Base-by-base conservation (phyloP, 2,113 vertebrate genomes). In the Piaya cayana region DNA sequence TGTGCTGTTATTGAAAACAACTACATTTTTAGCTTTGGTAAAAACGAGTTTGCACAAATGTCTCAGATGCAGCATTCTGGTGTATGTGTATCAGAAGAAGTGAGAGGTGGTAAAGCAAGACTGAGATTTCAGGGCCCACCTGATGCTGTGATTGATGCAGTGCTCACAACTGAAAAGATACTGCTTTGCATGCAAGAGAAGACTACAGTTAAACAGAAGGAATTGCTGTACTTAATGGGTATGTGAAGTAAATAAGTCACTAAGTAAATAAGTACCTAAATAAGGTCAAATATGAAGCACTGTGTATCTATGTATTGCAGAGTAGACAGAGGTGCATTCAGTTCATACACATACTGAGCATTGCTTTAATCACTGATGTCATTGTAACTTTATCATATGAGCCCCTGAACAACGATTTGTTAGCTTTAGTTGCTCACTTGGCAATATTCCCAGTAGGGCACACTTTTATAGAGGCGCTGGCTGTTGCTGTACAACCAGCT, bases 1-100 rank as follows among this genome's bases (percentile, higher is more conserved):
- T 1, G 0, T 76, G 88, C 93, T 55, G 1, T 26, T 36, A 98
- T 99, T 93, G 60, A 68, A 69, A 98, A 99, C 93, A 99, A 98
- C 88, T 98, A 96, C 77, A 96, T 99, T 83, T 95, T 97, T 78
- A 97, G 97, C 92, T 88, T 99, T 0, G 97, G 98, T 20, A 97
- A 96, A 69, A 21, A 76, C 1, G 96, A 99, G 32, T 96, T 98
- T 47, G 72, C 67, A 62, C 47, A 82, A 36, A 95, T 99, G 5
- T 93, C 77, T 78, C 39, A 4, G 63, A 25, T 69, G n/a, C 20
- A 22, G 15, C 55, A 19, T 37, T 69, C 49, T 4, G 8, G n/a
- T 5, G 88, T 98, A 1, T 5, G 3, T 23, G 89, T 98, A 3
- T 34, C 82, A 17, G 98, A 98, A 97, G 63, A 52, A 12, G 89